Conservation (phyloP, 1,140 invertebrate species). For the Rhagoletis pomonella region DNA sequence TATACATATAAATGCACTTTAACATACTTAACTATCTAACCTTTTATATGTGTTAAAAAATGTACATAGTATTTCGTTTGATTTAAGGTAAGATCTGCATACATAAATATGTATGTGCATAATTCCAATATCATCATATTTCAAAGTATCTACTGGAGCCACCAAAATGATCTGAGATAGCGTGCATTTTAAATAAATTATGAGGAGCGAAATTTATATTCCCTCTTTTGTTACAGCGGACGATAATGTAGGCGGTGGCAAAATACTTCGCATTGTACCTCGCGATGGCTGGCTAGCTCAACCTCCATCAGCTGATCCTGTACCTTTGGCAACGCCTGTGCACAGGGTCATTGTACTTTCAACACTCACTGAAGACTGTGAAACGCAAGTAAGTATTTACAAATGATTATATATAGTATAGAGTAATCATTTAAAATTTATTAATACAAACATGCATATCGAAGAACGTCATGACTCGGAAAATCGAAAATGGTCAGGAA, state of each 20-base stretch:
- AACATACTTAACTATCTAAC: no score
- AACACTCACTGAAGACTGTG: conserved; percentile 75
- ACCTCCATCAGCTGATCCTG: conserved; percentile 73
- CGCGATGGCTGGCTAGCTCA: conserved; percentile 80
- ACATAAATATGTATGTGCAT: no score
- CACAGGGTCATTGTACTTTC: conserved; percentile 76
- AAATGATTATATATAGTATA: not conserved
- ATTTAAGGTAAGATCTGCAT: no score
- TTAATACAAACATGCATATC: not conserved
- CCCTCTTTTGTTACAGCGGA: conserved; percentile 37
- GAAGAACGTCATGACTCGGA: no score
- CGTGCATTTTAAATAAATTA: no score
- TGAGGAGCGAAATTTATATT: not conserved
- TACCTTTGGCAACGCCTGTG: conserved; percentile 74
- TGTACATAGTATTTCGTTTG: no score
- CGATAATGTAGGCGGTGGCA: conserved; percentile 57
- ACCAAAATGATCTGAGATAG: no score
- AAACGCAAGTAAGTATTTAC: conserved; percentile 73
- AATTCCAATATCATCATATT: no score
- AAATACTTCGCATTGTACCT: conserved; percentile 69
- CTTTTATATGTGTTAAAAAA: no score
- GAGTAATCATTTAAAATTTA: not conserved
- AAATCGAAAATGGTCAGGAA: no score
- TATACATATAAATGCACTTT: not conserved
- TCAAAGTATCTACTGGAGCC: no score